Conservation (phyloP, 1,140 invertebrate species). For the Sitophilus oryzae region DNA sequence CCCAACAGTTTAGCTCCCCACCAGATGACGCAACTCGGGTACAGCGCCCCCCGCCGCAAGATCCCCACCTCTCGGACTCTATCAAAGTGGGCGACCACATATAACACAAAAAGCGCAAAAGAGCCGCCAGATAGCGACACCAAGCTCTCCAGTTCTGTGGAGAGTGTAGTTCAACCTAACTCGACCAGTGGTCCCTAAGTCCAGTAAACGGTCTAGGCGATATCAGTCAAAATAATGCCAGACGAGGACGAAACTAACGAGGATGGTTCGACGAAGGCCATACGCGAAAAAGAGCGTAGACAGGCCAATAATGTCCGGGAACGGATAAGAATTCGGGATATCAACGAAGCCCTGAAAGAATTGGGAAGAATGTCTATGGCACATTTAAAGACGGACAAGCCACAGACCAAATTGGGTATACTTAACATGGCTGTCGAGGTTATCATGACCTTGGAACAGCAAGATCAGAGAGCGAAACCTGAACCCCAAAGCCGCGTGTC, state of each 20-base stretch:
- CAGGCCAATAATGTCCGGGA: constrained; percentile 98
- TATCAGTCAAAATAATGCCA: constrained; percentile 53
- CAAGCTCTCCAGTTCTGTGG: constrained; percentile 63
- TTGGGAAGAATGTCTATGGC: constrained; percentile 95
- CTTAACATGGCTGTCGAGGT: constrained; percentile 97
- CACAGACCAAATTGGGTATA: constrained; percentile 92
- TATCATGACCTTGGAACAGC: constrained; percentile 93
- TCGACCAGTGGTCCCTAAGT: constrained; percentile 54
- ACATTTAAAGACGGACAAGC: constrained; percentile 92
- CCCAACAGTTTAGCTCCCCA: constrained; percentile 37
- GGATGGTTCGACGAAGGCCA: constrained; percentile 84
- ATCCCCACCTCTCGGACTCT: constrained; percentile 46
- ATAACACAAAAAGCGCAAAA: constrained; percentile 66
- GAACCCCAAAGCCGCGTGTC: constrained; percentile 95
- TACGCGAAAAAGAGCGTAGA: constrained; percentile 90
- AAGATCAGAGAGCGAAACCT: constrained; percentile 96
- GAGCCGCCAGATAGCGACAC: constrained; percentile 72
- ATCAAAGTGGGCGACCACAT: constrained; percentile 47
- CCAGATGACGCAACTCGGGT: constrained; percentile 40
- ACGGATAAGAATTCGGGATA: constrained; percentile 95
- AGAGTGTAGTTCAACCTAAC: constrained; percentile 46
- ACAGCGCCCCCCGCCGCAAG: constrained; percentile 45
- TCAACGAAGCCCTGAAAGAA: constrained; percentile 95
- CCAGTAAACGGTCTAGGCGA: constrained; percentile 65
- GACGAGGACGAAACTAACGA: constrained; percentile 59